Evolutionary conservation across 1,140 invertebrate species (phyloP).

Genomic region (Microvelia longipes): DNA sequence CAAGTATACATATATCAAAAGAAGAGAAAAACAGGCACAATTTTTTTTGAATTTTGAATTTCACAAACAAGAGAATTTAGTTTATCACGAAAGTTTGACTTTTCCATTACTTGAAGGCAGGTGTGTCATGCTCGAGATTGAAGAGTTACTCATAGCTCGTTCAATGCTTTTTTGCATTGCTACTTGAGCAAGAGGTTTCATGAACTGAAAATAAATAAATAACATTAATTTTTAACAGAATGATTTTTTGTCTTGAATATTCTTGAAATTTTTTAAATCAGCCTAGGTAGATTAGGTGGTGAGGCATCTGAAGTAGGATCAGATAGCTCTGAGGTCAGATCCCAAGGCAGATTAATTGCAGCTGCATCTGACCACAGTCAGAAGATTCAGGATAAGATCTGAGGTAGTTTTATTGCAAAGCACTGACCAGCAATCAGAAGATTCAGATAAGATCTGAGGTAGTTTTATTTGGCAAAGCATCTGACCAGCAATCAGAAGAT

Average conservation of each 20-base stretch:
- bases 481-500: too few species aligned
- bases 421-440: too few species aligned
- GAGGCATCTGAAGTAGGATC: too few species aligned
- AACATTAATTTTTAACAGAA: constrained; percentile 5
- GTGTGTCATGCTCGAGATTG: constrained; percentile 41
- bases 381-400: too few species aligned
- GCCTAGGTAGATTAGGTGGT: background rate
- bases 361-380: too few species aligned
- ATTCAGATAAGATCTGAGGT: too few species aligned
- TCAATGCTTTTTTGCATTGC: constrained; percentile 60
- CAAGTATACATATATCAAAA: too few species aligned
- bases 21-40: background rate
- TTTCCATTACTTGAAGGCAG: constrained; percentile 38
- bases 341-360: too few species aligned
- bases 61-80: background rate
- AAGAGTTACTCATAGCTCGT: constrained; percentile 53
- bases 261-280: background rate
- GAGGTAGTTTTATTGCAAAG: too few species aligned
- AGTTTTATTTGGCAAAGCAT: too few species aligned
- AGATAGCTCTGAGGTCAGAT: too few species aligned
- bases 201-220: constrained; percentile 39
- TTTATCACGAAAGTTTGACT: constrained; percentile 39
- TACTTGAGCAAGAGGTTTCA: constrained; percentile 61
- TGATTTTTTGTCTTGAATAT: background rate
- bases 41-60: background rate